phyloP scores from a whole-genome alignment of 2,888 invertebrate species.

The Cenopis cana region DNA sequence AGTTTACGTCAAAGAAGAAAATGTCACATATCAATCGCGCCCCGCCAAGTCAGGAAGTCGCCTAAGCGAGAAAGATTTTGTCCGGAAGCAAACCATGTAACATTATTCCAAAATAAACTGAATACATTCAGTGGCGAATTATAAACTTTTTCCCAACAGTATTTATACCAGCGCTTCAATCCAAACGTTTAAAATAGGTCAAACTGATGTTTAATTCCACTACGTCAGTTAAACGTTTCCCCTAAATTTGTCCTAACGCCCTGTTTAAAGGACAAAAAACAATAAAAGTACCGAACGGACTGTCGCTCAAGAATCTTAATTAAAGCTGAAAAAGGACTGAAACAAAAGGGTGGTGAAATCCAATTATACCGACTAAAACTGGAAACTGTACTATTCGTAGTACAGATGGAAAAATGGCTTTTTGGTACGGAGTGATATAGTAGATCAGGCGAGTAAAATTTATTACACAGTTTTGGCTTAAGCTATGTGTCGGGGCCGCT shows the following conservation, averaged over 20 bases:
- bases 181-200: not conserved
- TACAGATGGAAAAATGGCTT: constrained; percentile 15
- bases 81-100: too few relatives aligned
- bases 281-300: constrained; percentile 17
- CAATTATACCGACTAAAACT: constrained; percentile 37
- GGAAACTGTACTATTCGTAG: constrained; percentile 30
- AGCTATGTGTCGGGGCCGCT: too few relatives aligned
- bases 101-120: too few relatives aligned
- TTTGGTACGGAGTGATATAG: not conserved
- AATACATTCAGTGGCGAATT: not conserved
- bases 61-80: too few relatives aligned
- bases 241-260: constrained; percentile 6
- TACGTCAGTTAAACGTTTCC: not conserved
- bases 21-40: too few relatives aligned
- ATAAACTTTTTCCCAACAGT: not conserved
- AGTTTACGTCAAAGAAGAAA: too few relatives aligned
- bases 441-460: not conserved
- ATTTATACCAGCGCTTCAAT: not conserved
- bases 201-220: constrained; percentile 14
- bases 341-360: constrained; percentile 36
- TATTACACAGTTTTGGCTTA: not conserved
- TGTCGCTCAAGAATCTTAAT: constrained; percentile 34
- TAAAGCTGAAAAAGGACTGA: constrained; percentile 27
- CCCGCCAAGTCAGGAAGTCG: too few relatives aligned
- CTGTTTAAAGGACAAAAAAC: constrained; percentile 24